These are phyloP conservation scores for Maconellicoccus hirsutus DNA, from an alignment of 1,140 invertebrate genomes.

Conservation along the genomic window DNA sequence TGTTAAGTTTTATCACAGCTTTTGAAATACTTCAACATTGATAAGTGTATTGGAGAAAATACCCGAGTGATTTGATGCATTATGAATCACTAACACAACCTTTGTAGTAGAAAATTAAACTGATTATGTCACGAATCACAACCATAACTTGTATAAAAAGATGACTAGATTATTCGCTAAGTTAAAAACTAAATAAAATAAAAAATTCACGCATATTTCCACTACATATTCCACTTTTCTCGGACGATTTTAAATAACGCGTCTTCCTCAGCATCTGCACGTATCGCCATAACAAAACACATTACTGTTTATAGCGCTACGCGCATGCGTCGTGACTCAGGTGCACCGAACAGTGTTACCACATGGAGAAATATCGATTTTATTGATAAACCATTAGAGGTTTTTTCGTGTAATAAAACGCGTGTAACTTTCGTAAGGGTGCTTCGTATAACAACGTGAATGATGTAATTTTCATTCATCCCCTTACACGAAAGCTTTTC, in stretches of 20 bases:
- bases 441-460: background rate
- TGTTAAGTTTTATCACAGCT: background rate
- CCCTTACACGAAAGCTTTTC: background rate
- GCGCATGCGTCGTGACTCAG: conserved; percentile 1
- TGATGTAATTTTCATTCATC: background rate
- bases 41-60: background rate
- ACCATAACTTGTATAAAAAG: background rate
- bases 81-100: background rate
- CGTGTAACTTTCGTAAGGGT: background rate
- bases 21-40: background rate
- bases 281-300: background rate
- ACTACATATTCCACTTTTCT: too few relatives aligned
- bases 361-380: background rate
- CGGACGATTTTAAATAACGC: too few relatives aligned
- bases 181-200: too few relatives aligned
- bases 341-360: background rate
- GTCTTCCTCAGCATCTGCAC: too few relatives aligned
- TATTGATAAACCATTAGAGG: background rate
- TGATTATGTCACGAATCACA: background rate
- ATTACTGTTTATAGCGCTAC: background rate
- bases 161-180: background rate
- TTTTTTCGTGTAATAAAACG: background rate
- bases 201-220: too few relatives aligned
- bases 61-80: background rate
- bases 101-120: background rate